Evolutionary conservation across 2,888 invertebrate genomes (phyloP).

Genomic region (Gastrophysa polygoni): DNA sequence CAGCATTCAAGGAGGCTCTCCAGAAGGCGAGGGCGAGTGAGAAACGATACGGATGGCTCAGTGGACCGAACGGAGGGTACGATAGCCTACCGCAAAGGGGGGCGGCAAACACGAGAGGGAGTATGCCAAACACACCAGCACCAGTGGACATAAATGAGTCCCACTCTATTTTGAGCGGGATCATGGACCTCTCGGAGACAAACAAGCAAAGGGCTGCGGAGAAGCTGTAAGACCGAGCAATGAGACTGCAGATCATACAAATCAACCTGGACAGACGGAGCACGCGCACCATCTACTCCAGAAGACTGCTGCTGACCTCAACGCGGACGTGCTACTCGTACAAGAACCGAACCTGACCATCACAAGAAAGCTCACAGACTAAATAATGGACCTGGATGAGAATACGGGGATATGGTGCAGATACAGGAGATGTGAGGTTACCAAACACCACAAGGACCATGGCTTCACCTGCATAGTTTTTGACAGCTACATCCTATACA

Average conservation of each 20-base stretch:
- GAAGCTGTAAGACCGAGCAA: neutral
- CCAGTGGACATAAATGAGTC: too few species aligned
- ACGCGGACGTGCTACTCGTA: neutral
- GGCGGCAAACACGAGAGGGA: neutral
- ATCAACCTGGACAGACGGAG: neutral
- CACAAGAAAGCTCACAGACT: neutral
- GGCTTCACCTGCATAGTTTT: neutral
- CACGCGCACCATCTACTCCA: neutral
- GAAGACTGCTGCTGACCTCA: neutral
- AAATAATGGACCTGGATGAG: neutral
- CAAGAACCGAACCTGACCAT: constrained; percentile 2
- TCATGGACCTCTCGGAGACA: too few species aligned
- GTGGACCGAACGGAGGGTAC: neutral
- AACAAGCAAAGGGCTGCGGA: too few species aligned
- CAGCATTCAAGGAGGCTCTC: neutral
- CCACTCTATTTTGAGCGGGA: too few species aligned
- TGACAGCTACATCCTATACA: neutral
- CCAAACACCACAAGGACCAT: neutral
- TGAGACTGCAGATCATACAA: neutral
- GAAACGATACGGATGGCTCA: neutral
- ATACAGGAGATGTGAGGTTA: neutral
- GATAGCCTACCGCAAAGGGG: neutral
- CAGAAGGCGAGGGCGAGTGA: neutral
- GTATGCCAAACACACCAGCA: neutral
- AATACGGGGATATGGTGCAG: neutral